Conservation (phyloP, 2,113 vertebrate species). For the Tragelaphus scriptus region DNA sequence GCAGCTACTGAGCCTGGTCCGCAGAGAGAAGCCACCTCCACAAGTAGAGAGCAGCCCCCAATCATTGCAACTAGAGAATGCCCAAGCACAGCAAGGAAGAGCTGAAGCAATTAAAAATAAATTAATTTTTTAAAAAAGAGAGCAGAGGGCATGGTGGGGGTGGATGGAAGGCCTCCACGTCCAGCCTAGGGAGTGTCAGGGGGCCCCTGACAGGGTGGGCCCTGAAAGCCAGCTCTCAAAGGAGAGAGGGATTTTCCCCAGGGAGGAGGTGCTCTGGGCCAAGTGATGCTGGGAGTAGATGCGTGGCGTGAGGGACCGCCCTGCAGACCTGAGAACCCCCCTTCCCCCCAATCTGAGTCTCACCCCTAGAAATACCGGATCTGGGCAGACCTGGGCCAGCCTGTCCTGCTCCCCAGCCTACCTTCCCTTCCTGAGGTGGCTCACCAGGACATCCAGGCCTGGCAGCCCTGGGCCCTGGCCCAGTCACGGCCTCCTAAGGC, state of each 20-base stretch:
- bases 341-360: rapidly evolving
- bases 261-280: neutral
- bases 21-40: neutral
- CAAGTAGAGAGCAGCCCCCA: neutral
- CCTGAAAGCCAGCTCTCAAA: neutral
- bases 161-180: rapidly evolving
- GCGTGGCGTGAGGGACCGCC: rapidly evolving
- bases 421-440: neutral
- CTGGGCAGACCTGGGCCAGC: neutral
- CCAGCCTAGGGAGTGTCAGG: rapidly evolving
- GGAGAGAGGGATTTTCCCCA: no score
- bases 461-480: neutral
- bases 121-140: neutral
- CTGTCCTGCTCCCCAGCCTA: neutral
- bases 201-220: rapidly evolving
- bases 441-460: neutral
- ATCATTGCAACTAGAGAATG: neutral
- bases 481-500: rapidly evolving
- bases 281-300: rapidly evolving
- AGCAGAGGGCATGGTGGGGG: neutral
- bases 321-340: rapidly evolving
- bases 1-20: no score
- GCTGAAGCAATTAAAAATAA: neutral
- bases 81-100: neutral
- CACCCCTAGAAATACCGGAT: no score